Evolutionary conservation across 2,113 vertebrate species (phyloP), one percentile per base, ranked within the genome.

Genomic region (Chloroceryle aenea): DNA sequence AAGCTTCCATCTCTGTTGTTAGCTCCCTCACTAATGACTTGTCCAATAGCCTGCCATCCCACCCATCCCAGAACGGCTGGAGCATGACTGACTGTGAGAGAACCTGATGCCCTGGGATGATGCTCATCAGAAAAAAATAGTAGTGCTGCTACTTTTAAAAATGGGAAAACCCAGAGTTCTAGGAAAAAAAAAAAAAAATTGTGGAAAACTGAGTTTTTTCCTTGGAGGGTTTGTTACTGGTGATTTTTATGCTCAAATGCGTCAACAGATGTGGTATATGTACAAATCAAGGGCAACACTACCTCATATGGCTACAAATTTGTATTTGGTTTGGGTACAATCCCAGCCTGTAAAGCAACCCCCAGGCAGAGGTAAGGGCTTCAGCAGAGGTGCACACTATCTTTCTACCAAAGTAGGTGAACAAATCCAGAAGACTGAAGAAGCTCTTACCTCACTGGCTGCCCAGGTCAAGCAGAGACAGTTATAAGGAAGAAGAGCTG

Each of bases 51-150:
- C 61, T 59, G 15, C 4, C 2, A 2, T 38, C 4, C 8, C 4
- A 4, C 9, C 27, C 27, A 52, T 29, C 7, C 36, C 38, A 61
- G 32, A 21, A 30, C 9, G 47, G 13, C 34, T 56, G 53, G 19
- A 55, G 12, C 47, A 43, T 0, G 0, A 58, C 19, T 23, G 23
- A 34, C 15, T 43, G 26, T 0, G 0, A 12, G 15, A 77, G 21
- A n/a, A 61, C 12, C 4, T 3, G 0, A 4, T 4, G 14, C 3
- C 11, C 56, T 42, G 52, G 63, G 25, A 73, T 0, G 13, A 45
- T 27, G 22, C 5, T 87, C 18, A 53, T 21, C 25, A 16, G 12
- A n/a, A 66, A 58, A 66, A 47, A 27, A 0, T 9, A 62, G 2
- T n/a, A n/a, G 30, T 76, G 11, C 42, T 72, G 16, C 10, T 78